Base-by-base conservation (phyloP, 92 coral and sea anemone genomes). In the Zoanthus sansibaricus region DNA sequence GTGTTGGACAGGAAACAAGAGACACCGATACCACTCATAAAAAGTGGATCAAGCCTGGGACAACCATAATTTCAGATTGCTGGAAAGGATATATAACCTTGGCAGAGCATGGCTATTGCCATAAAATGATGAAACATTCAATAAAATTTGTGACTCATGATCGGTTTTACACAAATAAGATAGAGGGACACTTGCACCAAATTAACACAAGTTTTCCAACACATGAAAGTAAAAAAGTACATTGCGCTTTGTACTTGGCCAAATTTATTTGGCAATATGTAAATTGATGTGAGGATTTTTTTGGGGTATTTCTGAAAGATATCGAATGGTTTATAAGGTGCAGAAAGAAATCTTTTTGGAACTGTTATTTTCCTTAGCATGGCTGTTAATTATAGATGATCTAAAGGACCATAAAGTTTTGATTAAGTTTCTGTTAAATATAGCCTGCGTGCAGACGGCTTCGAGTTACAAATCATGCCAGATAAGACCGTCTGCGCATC, bases 211-310 rank as follows among this genome's bases (percentile, higher is more conserved):
- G 77, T 58, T 70, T 77, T 61, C 85, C 89, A 42, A 20, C 85
- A 13, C 88, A 85, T 49, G 88, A 49, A 21, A 1, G 72, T 52
- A 48, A 48, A 48, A 48, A 66, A 66, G 82, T 80, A 71, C 93
- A 86, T 32, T 25, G 0, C 25, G 0, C 25, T 25, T 25, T 25
- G 25, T 91, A 78, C 76, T 62, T 91, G 46, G 90, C 90, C 1
- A 86, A 91, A 83, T 83, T 91, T 70, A 73, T 77, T 45, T 90
- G 93, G 93, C 64, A 86, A 75, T 87, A 88, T 46, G 32, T 69
- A 54, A 71, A 89, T 48, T 33, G 82, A 16, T 25, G 25, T 82
- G 76, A 49, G 32, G 92, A 92, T 78, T 76, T 91, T 11, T 89
- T 86, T 78, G 72, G 68, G 77, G 89, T 78, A 0, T 92, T 92